A percentile compares a stretch with the other conserved stretches of the same genome.
Conservation (phyloP, 2,113 vertebrate genomes). For the Beaufortia kweichowensis region DNA sequence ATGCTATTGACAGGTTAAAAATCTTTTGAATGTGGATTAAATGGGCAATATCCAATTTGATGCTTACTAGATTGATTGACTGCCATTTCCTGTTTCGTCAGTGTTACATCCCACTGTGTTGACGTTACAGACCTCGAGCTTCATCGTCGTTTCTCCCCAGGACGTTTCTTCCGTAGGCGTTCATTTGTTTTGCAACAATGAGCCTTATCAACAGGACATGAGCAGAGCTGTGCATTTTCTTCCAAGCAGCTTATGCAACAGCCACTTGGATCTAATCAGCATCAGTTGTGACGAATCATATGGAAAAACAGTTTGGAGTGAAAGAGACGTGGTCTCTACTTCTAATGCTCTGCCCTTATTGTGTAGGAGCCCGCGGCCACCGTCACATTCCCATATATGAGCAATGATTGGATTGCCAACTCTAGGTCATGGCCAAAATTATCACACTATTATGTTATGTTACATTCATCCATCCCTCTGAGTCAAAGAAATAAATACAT, state of each 20-base stretch:
- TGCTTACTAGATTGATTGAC: too few species aligned
- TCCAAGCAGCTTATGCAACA: constrained; percentile 30
- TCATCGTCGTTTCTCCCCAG: constrained; percentile 60
- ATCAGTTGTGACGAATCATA: constrained; percentile 11
- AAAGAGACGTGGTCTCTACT: constrained; percentile 23
- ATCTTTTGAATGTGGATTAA: too few species aligned
- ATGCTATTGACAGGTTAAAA: too few species aligned
- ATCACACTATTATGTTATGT: too few species aligned
- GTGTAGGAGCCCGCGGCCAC: neutral
- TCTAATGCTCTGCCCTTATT: neutral
- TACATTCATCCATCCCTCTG: too few species aligned
- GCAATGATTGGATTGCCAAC: constrained; percentile 16
- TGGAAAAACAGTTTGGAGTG: constrained; percentile 26
- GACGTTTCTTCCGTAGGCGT: constrained; percentile 42
- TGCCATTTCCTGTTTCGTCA: constrained; percentile 60
- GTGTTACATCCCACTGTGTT: constrained; percentile 51
- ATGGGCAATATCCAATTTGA: too few species aligned
- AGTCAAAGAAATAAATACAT: too few species aligned
- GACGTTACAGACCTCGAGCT: constrained; percentile 54
- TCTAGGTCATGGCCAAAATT: neutral
- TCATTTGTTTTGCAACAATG: constrained; percentile 49
- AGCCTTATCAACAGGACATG: constrained; percentile 32
- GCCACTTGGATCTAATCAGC: constrained; percentile 30
- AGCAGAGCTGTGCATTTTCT: constrained; percentile 29
- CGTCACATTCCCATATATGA: constrained; percentile 20